Evolutionary conservation across 2,113 vertebrate genomes (phyloP).

Genomic region (Pheucticus melanocephalus): DNA sequence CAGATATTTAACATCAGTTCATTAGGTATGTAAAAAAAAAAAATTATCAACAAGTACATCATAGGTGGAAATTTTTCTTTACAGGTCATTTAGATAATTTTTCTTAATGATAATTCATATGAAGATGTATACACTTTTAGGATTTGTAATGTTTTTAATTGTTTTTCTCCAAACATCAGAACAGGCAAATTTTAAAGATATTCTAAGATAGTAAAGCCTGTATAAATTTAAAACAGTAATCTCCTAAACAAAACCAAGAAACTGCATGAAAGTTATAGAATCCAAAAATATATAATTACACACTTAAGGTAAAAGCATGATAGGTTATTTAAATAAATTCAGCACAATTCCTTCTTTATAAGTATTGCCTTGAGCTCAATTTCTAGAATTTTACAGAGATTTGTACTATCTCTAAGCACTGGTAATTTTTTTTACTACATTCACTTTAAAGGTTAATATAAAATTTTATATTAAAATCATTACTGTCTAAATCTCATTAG

Average conservation of each 20-base stretch:
- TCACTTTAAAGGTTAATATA: constrained; percentile 13
- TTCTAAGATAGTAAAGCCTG: not conserved
- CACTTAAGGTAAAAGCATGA: not conserved
- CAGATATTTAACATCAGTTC: not conserved
- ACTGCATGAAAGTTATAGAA: not conserved
- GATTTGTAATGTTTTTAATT: not conserved
- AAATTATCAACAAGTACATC: not conserved
- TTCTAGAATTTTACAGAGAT: constrained; percentile 1
- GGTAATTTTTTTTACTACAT: constrained; percentile 17
- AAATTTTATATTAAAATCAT: not conserved
- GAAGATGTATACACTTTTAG: not conserved
- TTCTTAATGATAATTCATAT: not conserved
- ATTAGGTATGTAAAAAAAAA: not conserved
- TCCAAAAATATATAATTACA: not conserved
- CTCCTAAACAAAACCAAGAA: not conserved
- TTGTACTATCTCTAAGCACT: not conserved
- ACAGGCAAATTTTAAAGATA: not conserved
- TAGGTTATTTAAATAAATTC: constrained; percentile 44
- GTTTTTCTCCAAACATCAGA: not conserved
- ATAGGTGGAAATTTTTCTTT: not conserved
- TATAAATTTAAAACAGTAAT: not conserved
- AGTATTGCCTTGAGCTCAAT: constrained; percentile 34
- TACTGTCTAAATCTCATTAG: not conserved
- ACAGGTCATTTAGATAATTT: not conserved
- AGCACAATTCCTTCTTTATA: constrained; percentile 46